Evolutionary conservation across 1,140 invertebrate genomes (phyloP).

Genomic region (Zaprionus camerounensis): DNA sequence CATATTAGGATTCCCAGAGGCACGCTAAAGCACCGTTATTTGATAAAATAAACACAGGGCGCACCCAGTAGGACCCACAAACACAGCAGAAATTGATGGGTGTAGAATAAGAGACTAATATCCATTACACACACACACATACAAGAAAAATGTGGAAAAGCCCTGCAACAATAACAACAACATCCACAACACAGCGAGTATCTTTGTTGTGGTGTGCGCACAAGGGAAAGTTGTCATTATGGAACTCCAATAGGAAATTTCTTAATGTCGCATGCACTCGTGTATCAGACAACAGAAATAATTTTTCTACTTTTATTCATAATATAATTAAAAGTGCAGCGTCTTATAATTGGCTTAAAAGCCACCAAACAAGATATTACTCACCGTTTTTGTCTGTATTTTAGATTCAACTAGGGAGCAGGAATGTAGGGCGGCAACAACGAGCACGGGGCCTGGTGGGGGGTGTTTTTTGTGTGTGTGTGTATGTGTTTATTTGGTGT

Average conservation of each 20-base stretch:
- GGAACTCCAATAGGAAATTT: slow-evolving; percentile 4
- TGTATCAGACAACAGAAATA: background rate
- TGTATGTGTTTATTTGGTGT: slow-evolving; percentile 43
- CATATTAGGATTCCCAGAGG: slow-evolving; percentile 29
- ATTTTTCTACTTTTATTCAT: slow-evolving; percentile 12
- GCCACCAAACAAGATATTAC: slow-evolving; percentile 56
- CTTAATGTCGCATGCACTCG: background rate
- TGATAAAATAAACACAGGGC: slow-evolving; percentile 47
- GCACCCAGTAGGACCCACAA: slow-evolving; percentile 36
- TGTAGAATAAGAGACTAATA: slow-evolving; percentile 49
- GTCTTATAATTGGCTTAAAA: slow-evolving; percentile 65
- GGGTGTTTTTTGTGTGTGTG: slow-evolving; percentile 23
- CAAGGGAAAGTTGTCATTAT: slow-evolving; percentile 49
- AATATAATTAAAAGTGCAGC: slow-evolving; percentile 38
- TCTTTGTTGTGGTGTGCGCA: slow-evolving; percentile 15
- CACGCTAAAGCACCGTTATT: slow-evolving; percentile 32
- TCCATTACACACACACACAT: slow-evolving; percentile 35
- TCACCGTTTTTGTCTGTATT: slow-evolving; percentile 68
- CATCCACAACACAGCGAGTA: slow-evolving; percentile 21
- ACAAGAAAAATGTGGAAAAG: background rate
- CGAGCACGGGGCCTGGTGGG: slow-evolving; percentile 31
- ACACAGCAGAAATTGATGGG: slow-evolving; percentile 51
- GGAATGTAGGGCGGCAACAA: slow-evolving; percentile 62
- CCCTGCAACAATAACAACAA: slow-evolving; percentile 23
- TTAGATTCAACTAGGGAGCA: slow-evolving; percentile 46